A percentile compares a stretch with the other conserved stretches of the same genome.
Conservation (phyloP, 2,113 vertebrate genomes). For the Tragelaphus strepsiceros region DNA sequence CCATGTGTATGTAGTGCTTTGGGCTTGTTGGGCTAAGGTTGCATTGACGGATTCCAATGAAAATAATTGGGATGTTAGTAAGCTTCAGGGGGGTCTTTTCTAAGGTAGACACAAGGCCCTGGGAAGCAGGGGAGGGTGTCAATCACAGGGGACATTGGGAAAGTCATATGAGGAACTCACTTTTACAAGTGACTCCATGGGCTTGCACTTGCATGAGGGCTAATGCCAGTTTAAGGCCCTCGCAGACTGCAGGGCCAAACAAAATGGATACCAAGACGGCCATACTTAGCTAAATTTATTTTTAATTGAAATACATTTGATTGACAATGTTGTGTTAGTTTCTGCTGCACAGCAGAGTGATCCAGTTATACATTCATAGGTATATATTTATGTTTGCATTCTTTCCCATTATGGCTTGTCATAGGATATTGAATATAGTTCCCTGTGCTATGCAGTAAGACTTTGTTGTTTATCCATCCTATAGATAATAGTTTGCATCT, state of each 20-base stretch:
- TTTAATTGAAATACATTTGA: not conserved
- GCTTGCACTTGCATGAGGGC: not conserved
- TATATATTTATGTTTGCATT: not conserved
- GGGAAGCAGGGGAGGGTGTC: not conserved
- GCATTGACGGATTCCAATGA: not conserved
- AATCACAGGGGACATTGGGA: not conserved
- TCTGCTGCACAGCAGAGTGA: not conserved
- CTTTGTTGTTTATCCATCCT: not conserved
- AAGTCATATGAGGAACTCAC: not conserved
- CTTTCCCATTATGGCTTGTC: not conserved
- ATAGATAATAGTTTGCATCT: not conserved
- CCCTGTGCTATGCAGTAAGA: not conserved
- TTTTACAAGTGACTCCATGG: not conserved
- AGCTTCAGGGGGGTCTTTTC: not conserved
- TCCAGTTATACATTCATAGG: not conserved
- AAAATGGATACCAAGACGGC: not conserved
- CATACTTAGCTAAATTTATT: not conserved
- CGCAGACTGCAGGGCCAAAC: not conserved
- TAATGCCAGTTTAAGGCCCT: not conserved
- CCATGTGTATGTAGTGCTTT: not conserved
- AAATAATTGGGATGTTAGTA: not conserved
- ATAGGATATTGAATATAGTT: not conserved
- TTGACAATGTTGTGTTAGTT: not conserved
- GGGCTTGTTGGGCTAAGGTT: not conserved
- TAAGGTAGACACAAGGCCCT: not conserved